Base-by-base conservation (phyloP, 2,888 invertebrate species). In the Chloroclystis v-ata region DNA sequence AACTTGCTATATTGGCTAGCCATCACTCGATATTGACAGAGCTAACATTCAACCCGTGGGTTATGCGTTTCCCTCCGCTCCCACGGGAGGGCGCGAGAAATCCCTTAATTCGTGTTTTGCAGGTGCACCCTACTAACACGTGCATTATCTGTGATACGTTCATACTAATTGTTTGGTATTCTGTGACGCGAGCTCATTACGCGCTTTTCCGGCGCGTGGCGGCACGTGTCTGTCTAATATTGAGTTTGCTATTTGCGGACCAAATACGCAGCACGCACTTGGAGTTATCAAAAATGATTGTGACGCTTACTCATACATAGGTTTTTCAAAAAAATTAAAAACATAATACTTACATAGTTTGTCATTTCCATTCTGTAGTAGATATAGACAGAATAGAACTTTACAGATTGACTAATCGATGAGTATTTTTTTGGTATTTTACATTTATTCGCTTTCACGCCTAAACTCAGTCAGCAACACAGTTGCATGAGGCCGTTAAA, bases 71-170 rank as follows among this genome's bases (percentile, higher is more conserved):
- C 70, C 69, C 75, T 73, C 65, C 71, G 74, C 61, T 86, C 86
- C 84, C 86, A 86, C 85, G 86, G 82, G 86, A 84, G 85, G 86
- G 86, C 82, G 86, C 83, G 82, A 85, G 80, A 86, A 84, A 86
- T 86, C 86, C 85, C 78, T 76, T 85, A 86, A 87, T 85, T 77
- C 83, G 72, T 76, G 65, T 65, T 73, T 66, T 81, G 85, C 86
- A 86, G 86, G 86, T 87, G 86, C 81, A 78, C 39, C 33, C 6
- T 40, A 50, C 37, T 30, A 28, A 43, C 30, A 43, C n/a, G n/a
- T 24, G 24, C 3, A 13, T 33, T 39, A 32, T 37, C 50, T 37
- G 14, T 26, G 28, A 11, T 28, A 10, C 1, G 2, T 8, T 6
- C 26, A n/a, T 50, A 50, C 39, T 40, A 40, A 16, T 9, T 50